These are phyloP conservation scores for Lepilemur ruficaudatus DNA, from an alignment of 2,797 vertebrate genomes.

Conservation along the genomic window DNA sequence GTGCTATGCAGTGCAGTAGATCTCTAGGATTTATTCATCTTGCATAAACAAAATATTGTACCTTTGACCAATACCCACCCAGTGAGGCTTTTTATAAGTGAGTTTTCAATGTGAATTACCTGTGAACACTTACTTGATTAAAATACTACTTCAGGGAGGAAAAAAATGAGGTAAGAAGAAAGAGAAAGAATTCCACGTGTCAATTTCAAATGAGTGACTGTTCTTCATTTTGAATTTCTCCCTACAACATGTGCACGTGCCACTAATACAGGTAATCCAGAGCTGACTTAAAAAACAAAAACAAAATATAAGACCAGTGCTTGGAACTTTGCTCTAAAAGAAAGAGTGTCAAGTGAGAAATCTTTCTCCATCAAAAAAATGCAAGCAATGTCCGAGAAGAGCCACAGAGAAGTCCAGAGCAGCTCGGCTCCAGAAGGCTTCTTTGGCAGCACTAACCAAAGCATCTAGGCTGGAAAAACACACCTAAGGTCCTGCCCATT, in stretches of 20 bases:
- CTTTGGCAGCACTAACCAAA: constrained; percentile 65
- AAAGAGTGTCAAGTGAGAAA: background rate
- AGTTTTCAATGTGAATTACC: background rate
- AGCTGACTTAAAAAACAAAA: background rate
- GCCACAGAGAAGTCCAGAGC: constrained; percentile 38
- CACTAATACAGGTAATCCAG: background rate
- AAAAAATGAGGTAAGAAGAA: background rate
- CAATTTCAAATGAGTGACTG: background rate
- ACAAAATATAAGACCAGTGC: background rate
- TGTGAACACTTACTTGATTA: background rate
- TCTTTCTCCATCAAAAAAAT: background rate
- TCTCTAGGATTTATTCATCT: background rate
- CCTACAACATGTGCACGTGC: background rate
- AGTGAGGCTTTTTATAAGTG: background rate
- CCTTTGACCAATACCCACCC: background rate
- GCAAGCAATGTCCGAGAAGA: background rate
- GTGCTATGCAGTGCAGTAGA: background rate
- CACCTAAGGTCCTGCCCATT: constrained; percentile 40
- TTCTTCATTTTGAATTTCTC: background rate
- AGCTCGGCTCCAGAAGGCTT: constrained; percentile 60
- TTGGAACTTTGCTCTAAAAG: background rate
- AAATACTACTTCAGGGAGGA: background rate
- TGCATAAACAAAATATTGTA: background rate
- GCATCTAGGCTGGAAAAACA: constrained; percentile 67
- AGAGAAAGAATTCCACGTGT: background rate